These are phyloP conservation scores for Ypsolopha sequella DNA, from an alignment of 2,888 invertebrate genomes.

Conservation along the genomic window DNA sequence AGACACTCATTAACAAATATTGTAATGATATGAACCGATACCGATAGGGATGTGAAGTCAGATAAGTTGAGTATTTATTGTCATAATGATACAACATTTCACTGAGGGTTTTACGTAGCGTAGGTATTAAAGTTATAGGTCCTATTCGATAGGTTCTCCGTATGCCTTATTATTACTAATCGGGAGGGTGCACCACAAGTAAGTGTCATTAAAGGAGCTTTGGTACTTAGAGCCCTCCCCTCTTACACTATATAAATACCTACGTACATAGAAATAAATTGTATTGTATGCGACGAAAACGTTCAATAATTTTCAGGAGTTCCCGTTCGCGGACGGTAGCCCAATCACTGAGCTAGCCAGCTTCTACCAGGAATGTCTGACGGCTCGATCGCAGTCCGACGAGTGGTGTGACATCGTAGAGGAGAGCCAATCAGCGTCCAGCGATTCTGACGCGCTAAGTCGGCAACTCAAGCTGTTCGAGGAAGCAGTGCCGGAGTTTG, in stretches of 20 bases:
- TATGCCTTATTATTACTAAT: no score
- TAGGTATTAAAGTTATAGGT: no score
- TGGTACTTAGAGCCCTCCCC: no score
- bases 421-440: slow-evolving; percentile 17
- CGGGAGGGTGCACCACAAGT: no score
- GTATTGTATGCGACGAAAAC: no score
- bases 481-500: slow-evolving; percentile 80
- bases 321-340: slow-evolving; percentile 82
- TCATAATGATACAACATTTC: no score
- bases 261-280: not conserved
- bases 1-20: slow-evolving; percentile 5
- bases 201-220: no score
- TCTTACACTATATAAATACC: not conserved
- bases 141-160: no score
- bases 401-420: slow-evolving; percentile 33
- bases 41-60: not conserved
- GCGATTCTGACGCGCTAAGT: slow-evolving; percentile 70
- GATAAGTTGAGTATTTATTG: no score
- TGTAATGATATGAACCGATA: not conserved
- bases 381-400: slow-evolving; percentile 63
- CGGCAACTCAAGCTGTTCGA: slow-evolving; percentile 82
- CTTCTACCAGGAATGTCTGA: slow-evolving; percentile 85
- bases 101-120: no score
- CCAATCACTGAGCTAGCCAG: slow-evolving; percentile 80
- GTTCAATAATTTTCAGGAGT: slow-evolving; percentile 78